phyloP scores from a whole-genome alignment of 2,888 invertebrate species.

The Mycalesis mineus region DNA sequence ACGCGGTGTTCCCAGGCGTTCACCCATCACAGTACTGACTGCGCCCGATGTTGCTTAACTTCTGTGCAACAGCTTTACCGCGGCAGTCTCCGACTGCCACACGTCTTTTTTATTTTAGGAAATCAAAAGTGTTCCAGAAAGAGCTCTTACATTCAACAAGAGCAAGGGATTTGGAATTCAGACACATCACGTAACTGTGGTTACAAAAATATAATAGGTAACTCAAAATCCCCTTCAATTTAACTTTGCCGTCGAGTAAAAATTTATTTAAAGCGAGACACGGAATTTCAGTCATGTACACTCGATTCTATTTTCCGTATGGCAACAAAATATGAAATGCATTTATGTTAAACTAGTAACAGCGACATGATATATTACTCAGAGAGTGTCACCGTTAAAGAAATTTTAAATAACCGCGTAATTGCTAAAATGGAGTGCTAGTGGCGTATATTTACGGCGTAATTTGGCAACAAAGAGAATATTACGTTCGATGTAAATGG shows the following conservation, averaged over 20 bases:
- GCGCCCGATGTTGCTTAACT: no score
- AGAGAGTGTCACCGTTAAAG: conserved; percentile 23
- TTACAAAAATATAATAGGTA: no score
- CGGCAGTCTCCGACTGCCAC: no score
- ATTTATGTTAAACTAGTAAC: neutral
- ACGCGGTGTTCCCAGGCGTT: no score
- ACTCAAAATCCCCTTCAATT: no score
- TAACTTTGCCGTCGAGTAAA: neutral
- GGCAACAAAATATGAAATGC: neutral
- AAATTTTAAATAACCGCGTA: conserved; percentile 39
- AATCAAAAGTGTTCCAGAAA: no score
- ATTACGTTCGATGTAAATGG: conserved; percentile 37
- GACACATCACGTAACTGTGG: no score
- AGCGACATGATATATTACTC: neutral
- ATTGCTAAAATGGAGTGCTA: conserved; percentile 39
- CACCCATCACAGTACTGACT: no score
- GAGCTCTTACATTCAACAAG: no score
- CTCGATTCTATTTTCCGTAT: neutral
- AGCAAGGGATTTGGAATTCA: no score
- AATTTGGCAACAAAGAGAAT: conserved; percentile 34
- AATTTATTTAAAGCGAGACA: neutral
- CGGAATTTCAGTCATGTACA: neutral
- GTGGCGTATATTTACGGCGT: conserved; percentile 43
- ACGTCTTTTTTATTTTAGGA: no score
- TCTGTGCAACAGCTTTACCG: no score